Evolutionary conservation across 2,888 invertebrate species (phyloP).

Genomic region (Meandrusa payeni): DNA sequence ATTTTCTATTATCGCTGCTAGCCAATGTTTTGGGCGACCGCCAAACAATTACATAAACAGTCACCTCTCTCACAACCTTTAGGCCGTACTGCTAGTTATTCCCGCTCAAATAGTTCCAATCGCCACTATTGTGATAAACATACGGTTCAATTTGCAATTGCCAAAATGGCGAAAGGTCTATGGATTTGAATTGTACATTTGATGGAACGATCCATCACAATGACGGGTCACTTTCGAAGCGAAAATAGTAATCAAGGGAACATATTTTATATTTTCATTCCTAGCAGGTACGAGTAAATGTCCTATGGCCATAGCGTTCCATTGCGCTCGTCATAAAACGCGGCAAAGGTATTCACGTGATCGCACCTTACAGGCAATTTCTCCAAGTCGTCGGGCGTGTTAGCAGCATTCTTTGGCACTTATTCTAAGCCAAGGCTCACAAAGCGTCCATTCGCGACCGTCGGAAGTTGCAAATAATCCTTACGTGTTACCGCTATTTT

Average conservation of each 20-base stretch:
- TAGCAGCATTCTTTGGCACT: too few species aligned
- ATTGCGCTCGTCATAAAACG: too few species aligned
- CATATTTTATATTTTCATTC: conserved; percentile 2
- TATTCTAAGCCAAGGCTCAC: too few species aligned
- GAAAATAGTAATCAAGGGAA: conserved; percentile 14
- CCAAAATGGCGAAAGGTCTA: background rate
- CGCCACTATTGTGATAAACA: background rate
- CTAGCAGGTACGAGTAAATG: too few species aligned
- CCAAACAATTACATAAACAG: conserved; percentile 43
- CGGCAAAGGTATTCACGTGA: too few species aligned
- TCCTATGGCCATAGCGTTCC: too few species aligned
- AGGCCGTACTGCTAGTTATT: conserved; percentile 36
- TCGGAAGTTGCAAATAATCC: too few species aligned
- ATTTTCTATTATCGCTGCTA: too few species aligned
- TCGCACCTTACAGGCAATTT: too few species aligned
- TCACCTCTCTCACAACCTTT: conserved; percentile 65
- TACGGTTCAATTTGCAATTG: conserved; percentile 6
- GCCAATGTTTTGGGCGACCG: conserved; percentile 32
- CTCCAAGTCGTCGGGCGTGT: too few species aligned
- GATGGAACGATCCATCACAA: conserved; percentile 12
- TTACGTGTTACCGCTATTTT: too few species aligned
- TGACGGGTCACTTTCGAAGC: conserved; percentile 22
- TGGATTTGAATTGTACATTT: conserved; percentile 4
- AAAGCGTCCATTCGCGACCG: too few species aligned
- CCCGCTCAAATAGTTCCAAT: conserved; percentile 7